Evolutionary conservation across 2,888 invertebrate species (phyloP).

Genomic region (Macrophya annulata): DNA sequence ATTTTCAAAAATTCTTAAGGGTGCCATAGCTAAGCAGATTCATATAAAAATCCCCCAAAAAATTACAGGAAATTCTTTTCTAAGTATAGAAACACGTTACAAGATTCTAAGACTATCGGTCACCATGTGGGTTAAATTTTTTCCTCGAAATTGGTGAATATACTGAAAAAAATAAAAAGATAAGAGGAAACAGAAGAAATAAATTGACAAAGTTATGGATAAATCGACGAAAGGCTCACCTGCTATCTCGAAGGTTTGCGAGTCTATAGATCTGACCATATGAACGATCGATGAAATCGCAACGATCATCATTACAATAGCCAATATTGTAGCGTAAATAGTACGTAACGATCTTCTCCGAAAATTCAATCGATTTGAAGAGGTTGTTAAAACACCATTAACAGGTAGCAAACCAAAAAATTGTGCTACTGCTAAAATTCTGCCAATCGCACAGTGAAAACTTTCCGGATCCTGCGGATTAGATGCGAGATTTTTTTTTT

Average conservation of each 20-base stretch:
- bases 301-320: slow-evolving; percentile 65
- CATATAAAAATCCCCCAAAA: too few species aligned
- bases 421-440: slow-evolving; percentile 72
- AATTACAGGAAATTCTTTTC: too few species aligned
- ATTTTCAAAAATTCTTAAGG: too few species aligned
- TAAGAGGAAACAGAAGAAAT: neutral
- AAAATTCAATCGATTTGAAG: slow-evolving; percentile 68
- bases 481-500: neutral
- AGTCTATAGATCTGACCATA: slow-evolving; percentile 72
- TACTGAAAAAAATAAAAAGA: too few species aligned
- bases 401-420: slow-evolving; percentile 75
- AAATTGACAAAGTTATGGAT: neutral
- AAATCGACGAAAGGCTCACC: slow-evolving; percentile 65
- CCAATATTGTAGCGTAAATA: slow-evolving; percentile 66
- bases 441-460: slow-evolving; percentile 73
- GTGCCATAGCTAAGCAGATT: too few species aligned
- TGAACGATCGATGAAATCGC: slow-evolving; percentile 70
- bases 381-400: slow-evolving; percentile 66
- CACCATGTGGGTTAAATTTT: too few species aligned
- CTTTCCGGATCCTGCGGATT: slow-evolving; percentile 69
- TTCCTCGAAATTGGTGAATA: too few species aligned
- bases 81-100: too few species aligned
- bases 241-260: slow-evolving; percentile 66
- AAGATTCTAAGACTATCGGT: too few species aligned
- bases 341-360: slow-evolving; percentile 65